Evolutionary conservation across 2,888 invertebrate genomes (phyloP), one percentile per base, ranked within the genome.

Genomic region (Agrochola macilenta): DNA sequence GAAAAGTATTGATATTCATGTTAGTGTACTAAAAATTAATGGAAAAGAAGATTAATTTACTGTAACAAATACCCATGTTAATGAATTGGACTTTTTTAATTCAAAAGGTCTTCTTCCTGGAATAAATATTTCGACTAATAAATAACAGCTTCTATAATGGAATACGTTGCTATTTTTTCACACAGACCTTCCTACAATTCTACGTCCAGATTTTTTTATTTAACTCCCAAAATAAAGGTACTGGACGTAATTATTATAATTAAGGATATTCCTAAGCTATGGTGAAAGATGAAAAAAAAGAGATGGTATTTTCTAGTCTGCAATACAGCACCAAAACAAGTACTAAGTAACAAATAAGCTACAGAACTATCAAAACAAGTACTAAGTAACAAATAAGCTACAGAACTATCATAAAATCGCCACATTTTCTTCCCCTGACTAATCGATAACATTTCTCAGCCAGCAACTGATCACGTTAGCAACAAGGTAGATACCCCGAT

Each of bases 391-490:
- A n/a, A n/a, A 17, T 69, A 57, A 69, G 23, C 26, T 23, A 52
- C n/a, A 26, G 17, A 52, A 49, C 61, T 14, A 63, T 35, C n/a
- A 43, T 26, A 43, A n/a, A 20, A 9, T 46, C 43, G 11, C 35
- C 35, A n/a, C 43, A n/a, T 39, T 46, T 46, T 26, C 61, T 69
- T 26, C 11, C 17, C 7, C 46, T 52, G 57, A 46, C 43, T 46
- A 74, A 82, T 82, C 79, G 58, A 82, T 82, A 68, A 23, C 0
- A 64, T 39, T 64, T 54, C 60, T 64, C 58, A 65, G 70, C n/a
- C 46, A 57, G 20, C n/a, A 63, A 64, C 63, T n/a, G 64, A 75
- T 69, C 75, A 60, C 23, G 79, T 66, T 73, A 64, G 66, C 63
- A 79, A 63, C 63, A 49, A 69, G 43, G 63, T 73, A 49, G 70